A percentile compares a stretch with the other conserved stretches of the same genome.
phyloP scores from a whole-genome alignment of 2,113 vertebrate species.

The Salvelinus alpinus region DNA sequence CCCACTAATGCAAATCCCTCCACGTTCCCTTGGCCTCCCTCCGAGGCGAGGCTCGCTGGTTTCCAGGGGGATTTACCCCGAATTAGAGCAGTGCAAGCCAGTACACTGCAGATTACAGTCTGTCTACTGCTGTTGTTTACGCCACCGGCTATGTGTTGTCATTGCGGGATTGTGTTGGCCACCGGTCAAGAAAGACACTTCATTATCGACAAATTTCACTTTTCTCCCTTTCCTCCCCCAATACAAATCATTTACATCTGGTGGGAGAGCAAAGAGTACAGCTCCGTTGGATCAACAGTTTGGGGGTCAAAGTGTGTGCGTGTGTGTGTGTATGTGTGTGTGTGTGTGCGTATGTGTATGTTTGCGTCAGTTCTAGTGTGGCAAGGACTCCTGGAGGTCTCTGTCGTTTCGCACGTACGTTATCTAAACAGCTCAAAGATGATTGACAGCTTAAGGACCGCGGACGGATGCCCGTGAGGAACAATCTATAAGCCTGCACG shows the following conservation, averaged over 20 bases:
- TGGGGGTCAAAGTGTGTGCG: too few relatives aligned
- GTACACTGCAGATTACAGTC: slow-evolving; percentile 14
- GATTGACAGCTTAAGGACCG: slow-evolving; percentile 30
- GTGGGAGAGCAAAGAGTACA: too few relatives aligned
- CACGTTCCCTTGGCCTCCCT: not conserved
- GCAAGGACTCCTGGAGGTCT: too few relatives aligned
- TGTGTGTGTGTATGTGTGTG: too few relatives aligned
- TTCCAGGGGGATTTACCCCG: slow-evolving; percentile 2
- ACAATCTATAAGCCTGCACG: slow-evolving; percentile 20
- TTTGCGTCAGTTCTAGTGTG: not conserved
- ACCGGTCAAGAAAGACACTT: not conserved
- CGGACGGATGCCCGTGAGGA: slow-evolving; percentile 1
- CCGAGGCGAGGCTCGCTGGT: not conserved
- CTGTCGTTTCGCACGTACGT: too few relatives aligned
- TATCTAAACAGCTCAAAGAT: not conserved
- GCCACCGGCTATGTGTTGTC: not conserved
- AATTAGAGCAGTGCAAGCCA: slow-evolving; percentile 23
- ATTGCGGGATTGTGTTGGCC: not conserved
- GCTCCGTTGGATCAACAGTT: too few relatives aligned
- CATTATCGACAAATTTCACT: not conserved
- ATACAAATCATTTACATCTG: not conserved
- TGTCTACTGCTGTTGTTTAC: not conserved
- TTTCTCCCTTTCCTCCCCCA: not conserved
- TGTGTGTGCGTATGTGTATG: not conserved
- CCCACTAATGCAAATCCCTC: not conserved